phyloP scores from a whole-genome alignment of 2,797 vertebrate species.

The Nyctibius grandis region DNA sequence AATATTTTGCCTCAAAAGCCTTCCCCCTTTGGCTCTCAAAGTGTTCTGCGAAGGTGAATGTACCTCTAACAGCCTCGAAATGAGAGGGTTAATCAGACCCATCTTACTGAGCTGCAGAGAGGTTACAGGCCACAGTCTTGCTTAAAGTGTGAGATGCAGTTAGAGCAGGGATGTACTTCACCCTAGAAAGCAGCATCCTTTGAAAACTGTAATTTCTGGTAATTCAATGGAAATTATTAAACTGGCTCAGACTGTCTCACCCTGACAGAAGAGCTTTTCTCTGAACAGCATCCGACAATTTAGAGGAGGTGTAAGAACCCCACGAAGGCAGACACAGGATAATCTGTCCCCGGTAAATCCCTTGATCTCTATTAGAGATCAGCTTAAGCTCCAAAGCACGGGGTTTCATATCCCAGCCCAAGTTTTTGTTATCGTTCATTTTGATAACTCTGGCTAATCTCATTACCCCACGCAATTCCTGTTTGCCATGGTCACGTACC shows the following conservation, averaged over 20 bases:
- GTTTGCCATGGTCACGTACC: slow-evolving; percentile 12
- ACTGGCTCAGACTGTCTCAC: slow-evolving; percentile 36
- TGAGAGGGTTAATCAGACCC: slow-evolving; percentile 4
- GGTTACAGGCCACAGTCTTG: not conserved
- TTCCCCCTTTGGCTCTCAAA: not conserved
- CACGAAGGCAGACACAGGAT: slow-evolving; percentile 45
- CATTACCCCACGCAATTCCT: slow-evolving; percentile 33
- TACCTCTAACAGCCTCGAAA: not conserved
- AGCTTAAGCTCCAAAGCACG: slow-evolving; percentile 52
- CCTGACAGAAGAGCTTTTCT: slow-evolving; percentile 52
- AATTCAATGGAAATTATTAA: slow-evolving; percentile 56
- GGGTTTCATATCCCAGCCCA: slow-evolving; percentile 41
- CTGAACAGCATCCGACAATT: slow-evolving; percentile 52
- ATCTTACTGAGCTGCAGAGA: not conserved
- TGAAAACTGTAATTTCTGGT: slow-evolving; percentile 58
- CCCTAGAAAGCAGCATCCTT: slow-evolving; percentile 25
- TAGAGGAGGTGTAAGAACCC: slow-evolving; percentile 59
- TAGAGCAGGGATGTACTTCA: slow-evolving; percentile 4
- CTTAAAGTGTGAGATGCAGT: not conserved
- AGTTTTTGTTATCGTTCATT: slow-evolving; percentile 40
- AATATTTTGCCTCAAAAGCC: not conserved
- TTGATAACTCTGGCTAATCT: slow-evolving; percentile 40
- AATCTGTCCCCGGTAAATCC: slow-evolving; percentile 62
- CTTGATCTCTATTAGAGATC: slow-evolving; percentile 63
- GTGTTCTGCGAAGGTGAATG: not conserved